Evolutionary conservation across 2,888 invertebrate genomes (phyloP).

Genomic region (Tipula confusa): DNA sequence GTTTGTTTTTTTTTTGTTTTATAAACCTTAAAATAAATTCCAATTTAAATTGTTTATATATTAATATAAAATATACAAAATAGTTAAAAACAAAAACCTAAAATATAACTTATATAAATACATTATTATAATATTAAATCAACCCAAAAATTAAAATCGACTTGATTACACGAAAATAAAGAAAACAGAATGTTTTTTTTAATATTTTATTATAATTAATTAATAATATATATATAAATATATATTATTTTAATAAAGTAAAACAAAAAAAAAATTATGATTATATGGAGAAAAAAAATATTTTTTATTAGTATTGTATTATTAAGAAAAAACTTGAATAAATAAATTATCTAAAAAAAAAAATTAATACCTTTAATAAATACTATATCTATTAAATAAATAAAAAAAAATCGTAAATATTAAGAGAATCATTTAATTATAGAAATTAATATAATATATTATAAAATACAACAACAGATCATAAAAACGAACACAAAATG

Average conservation of each 20-base stretch:
- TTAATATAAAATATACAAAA: neutral
- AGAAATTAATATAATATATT: neutral
- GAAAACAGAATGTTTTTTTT: neutral
- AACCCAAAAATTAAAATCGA: neutral
- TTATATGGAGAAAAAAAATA: neutral
- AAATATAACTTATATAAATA: neutral
- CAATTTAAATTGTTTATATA: neutral
- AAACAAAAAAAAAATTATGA: neutral
- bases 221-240: neutral
- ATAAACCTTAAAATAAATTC: neutral
- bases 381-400: neutral
- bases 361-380: neutral
- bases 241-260: neutral
- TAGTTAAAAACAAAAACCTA: neutral
- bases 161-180: no score
- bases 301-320: constrained; percentile 25
- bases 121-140: neutral
- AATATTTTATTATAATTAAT: constrained; percentile 14
- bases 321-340: neutral
- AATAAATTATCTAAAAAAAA: no score
- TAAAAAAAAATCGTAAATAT: neutral
- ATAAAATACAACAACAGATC: neutral
- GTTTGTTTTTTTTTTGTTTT: neutral
- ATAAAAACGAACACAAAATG: neutral
- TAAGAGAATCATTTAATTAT: neutral